Base-by-base conservation (phyloP, 2,113 vertebrate species). In the Prunella himalayana region DNA sequence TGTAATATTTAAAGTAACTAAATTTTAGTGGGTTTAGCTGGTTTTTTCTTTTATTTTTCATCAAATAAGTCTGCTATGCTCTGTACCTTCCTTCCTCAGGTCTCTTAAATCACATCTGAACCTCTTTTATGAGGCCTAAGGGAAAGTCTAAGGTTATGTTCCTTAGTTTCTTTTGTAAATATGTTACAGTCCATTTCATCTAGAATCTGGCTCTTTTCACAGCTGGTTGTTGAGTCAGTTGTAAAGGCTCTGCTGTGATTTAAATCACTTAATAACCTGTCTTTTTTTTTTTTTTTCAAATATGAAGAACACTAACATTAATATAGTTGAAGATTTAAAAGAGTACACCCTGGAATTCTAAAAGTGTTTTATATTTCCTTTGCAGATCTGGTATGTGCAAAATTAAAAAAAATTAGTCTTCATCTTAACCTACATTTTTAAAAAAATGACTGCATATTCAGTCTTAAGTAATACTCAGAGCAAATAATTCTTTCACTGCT, bases 91-190 rank as follows among this genome's bases (percentile, higher is more conserved):
- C 64, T 71, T 50, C 69, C 53, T 84, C 69, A 57, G 8, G 28
- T 91, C 76, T 81, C 83, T 94, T 90, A 96, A 97, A 97, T 97
- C 90, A 96, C 65, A 93, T 66, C 53, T 83, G 82, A 90, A 88
- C 94, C 28, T 88, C 76, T 94, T 97, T 94, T 84, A 79, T 66
- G 85, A 96, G 86, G 79, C 90, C 93, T 91, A 76, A 82, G 95
- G 95, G 88, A 91, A 95, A 96, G 82, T 59, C 1, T 44, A 95
- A 97, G 90, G 83, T 91, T 95, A 88, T 95, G 78, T 94, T 96
- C 86, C 92, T 89, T 86, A 54, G 70, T 97, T 97, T 95, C 85
- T 95, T 97, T 95, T 88, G 60, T 95, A 97, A 96, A 94, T 96
- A 95, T 33, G 70, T 92, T 95, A 88, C 80, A 94, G 78, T 59